Conservation (phyloP, 1,140 invertebrate genomes). For the Lutraria rhynchaena region DNA sequence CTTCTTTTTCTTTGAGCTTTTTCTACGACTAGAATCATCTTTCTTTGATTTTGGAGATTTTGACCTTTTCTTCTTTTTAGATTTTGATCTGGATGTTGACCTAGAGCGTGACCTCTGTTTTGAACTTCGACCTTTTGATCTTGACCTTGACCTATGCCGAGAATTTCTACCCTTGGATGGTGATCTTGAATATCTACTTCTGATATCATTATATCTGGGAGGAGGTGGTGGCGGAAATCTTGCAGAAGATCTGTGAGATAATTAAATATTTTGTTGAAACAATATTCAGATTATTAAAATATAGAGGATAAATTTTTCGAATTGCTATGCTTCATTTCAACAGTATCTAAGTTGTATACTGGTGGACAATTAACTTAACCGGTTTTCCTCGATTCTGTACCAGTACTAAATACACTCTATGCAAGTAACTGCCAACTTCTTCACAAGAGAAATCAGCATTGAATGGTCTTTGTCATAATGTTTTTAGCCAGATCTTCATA, state of each 20-base stretch:
- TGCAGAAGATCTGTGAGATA: conserved; percentile 58
- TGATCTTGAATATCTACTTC: conserved; percentile 33
- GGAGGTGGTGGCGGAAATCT: conserved; percentile 52
- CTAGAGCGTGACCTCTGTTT: conserved; percentile 52
- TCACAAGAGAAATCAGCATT: too few relatives aligned
- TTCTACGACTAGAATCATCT: conserved; percentile 43
- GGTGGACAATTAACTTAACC: too few relatives aligned
- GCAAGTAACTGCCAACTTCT: too few relatives aligned
- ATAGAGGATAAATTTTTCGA: too few relatives aligned
- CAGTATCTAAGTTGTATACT: too few relatives aligned
- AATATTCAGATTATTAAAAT: too few relatives aligned
- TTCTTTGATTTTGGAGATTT: conserved; percentile 54
- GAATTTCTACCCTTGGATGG: conserved; percentile 37
- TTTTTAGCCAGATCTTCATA: too few relatives aligned
- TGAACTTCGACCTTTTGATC: conserved; percentile 53
- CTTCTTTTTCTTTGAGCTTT: conserved; percentile 56
- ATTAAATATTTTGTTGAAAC: too few relatives aligned
- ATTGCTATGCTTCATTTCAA: too few relatives aligned
- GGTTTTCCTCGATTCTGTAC: too few relatives aligned
- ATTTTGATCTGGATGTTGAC: conserved; percentile 60
- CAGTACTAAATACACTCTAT: too few relatives aligned
- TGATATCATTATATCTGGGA: conserved; percentile 31
- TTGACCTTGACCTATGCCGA: conserved; percentile 51
- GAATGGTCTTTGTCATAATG: too few relatives aligned
- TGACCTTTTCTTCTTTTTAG: conserved; percentile 62